phyloP scores from a whole-genome alignment of 2,888 invertebrate genomes.

The Incurvaria masculella region DNA sequence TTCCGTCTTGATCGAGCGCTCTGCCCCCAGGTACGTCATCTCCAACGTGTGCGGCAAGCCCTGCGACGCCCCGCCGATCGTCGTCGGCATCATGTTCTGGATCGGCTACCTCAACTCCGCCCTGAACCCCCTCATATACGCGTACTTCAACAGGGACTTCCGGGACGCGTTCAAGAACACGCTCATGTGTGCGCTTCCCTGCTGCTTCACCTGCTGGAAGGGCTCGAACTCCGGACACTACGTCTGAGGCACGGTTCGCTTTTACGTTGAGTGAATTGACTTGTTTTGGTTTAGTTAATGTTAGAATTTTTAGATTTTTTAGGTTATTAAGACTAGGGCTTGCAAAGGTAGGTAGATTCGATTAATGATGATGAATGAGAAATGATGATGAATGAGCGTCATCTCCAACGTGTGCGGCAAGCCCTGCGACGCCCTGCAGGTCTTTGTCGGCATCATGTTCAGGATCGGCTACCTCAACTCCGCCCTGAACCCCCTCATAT shows the following conservation, averaged over 20 bases:
- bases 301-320: too few relatives aligned
- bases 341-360: too few relatives aligned
- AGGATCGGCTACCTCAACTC: slow-evolving; percentile 95
- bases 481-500: slow-evolving; percentile 85
- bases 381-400: too few relatives aligned
- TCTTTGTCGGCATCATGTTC: slow-evolving; percentile 77
- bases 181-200: slow-evolving; percentile 79
- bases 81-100: slow-evolving; percentile 93
- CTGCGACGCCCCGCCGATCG: slow-evolving; percentile 79
- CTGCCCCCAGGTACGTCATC: slow-evolving; percentile 70
- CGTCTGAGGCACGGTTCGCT: too few relatives aligned
- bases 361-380: too few relatives aligned
- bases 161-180: slow-evolving; percentile 94
- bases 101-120: slow-evolving; percentile 97
- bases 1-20: too few relatives aligned
- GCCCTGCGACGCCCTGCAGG: slow-evolving; percentile 68
- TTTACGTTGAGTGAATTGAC: too few relatives aligned
- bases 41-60: slow-evolving; percentile 78
- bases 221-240: slow-evolving; percentile 58
- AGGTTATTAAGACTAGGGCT: too few relatives aligned
- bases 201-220: slow-evolving; percentile 75
- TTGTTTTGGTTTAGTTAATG: too few relatives aligned
- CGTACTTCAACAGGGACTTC: slow-evolving; percentile 95
- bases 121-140: slow-evolving; percentile 92
- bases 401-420: too few relatives aligned